Evolutionary conservation across 2,888 invertebrate species (phyloP), one percentile per base, ranked within the genome.

Genomic region (Digitonthophagus gazella): DNA sequence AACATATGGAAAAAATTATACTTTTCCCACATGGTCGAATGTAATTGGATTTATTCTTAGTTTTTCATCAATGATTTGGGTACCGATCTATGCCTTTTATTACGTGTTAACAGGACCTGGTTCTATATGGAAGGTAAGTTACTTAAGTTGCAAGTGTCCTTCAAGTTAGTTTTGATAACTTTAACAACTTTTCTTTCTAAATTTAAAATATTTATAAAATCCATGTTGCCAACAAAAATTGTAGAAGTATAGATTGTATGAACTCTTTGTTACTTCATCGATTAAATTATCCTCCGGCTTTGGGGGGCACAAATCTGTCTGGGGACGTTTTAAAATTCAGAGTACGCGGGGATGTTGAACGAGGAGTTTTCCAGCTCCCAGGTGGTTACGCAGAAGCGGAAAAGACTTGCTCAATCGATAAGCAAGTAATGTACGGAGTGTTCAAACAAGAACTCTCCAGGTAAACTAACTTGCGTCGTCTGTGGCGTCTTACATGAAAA

Each of bases 31-130:
- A 68, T 89, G 89, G 89, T 88, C 89, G 0, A 86, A 88, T 76
- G 79, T 84, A 56, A 76, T 89, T 28, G 89, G 89, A n/a, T 83
- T 88, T 73, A 80, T 83, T 56, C 82, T 90, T 67, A 89, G 89
- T 73, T 81, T 87, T 28, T 84, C 87, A 2, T 90, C 90, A 2
- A 90, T 90, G 89, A 79, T 89, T 19, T 89, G 89, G 86, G 85
- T 90, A 71, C 90, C 90, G 5, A 81, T 80, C 11, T 90, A 89
- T 74, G 88, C 87, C 2, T 75, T 89, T 69, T 89, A 88, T 77
- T 89, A 88, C 75, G 77, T 89, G 1, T 73, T 86, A 15, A 80
- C 81, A 0, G 82, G 84, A 57, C 84, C 86, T 1, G 88, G 86
- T 71, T 81, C 85, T 1, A 77, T 88, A 15, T 80, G 82, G 72